phyloP scores from a whole-genome alignment of 2,888 invertebrate species.

The Pristionchus japonicus region DNA sequence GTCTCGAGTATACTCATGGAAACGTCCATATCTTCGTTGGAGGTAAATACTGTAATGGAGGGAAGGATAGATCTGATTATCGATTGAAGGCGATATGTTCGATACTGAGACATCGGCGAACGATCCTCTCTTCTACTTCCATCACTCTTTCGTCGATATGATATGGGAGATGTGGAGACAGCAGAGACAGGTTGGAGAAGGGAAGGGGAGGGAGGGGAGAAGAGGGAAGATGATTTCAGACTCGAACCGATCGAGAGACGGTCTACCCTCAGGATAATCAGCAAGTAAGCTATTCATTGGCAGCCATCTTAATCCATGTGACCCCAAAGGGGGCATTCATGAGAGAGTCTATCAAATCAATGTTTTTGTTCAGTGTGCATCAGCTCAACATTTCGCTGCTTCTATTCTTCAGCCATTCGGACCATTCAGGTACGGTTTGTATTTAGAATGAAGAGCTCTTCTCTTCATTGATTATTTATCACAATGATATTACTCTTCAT shows the following conservation, averaged over 20 bases:
- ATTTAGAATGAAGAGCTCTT: too few relatives aligned
- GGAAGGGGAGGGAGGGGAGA: too few relatives aligned
- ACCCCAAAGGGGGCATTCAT: too few relatives aligned
- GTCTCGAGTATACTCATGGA: constrained; percentile 66
- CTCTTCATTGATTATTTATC: too few relatives aligned
- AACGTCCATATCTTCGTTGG: constrained; percentile 69
- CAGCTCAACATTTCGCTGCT: constrained; percentile 64
- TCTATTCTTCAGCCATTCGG: constrained; percentile 59
- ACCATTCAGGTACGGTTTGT: constrained; percentile 48
- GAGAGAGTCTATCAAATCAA: too few relatives aligned
- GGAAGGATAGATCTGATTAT: too few relatives aligned
- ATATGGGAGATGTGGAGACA: constrained; percentile 74
- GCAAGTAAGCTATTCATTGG: too few relatives aligned
- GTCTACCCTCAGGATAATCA: constrained; percentile 65
- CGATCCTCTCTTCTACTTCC: constrained; percentile 76
- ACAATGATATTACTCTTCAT: too few relatives aligned
- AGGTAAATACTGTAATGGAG: too few relatives aligned
- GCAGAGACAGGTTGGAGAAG: constrained; percentile 42
- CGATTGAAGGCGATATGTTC: constrained; percentile 61
- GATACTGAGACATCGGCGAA: constrained; percentile 67
- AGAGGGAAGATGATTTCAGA: background rate
- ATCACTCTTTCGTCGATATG: constrained; percentile 75
- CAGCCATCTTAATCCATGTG: too few relatives aligned
- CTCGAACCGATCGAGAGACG: constrained; percentile 48
- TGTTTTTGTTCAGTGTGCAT: too few relatives aligned